Evolutionary conservation across 2,797 vertebrate species (phyloP), one percentile per base, ranked within the genome.

Genomic region (Trachurus trachurus): DNA sequence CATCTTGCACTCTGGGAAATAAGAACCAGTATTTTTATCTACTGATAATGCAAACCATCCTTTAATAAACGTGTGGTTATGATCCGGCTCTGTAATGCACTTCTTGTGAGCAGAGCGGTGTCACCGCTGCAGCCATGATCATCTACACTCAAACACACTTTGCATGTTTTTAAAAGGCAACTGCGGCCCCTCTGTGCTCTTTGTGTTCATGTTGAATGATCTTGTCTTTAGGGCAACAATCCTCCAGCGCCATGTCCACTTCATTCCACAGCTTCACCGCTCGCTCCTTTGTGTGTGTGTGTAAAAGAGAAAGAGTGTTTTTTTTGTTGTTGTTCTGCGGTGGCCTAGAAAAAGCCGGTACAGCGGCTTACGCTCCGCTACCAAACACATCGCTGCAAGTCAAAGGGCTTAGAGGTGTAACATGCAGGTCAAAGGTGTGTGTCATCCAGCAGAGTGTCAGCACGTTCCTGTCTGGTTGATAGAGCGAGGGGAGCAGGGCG

Each of bases 281-380:
- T 50, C 29, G 0, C 22, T 53, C 50, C 52, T 83, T 82, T 80
- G 59, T 76, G 44, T 16, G 21, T n/a, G 66, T 52, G 39, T 40
- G 39, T 40, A 2, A 37, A 37, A 37, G 34, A 37, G 34, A 37
- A 37, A 37, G 34, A 1, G 40, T 70, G 63, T 71, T 77, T 64
- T 64, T 67, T 53, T 45, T 7, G 42, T 31, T 72, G 26, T 44
- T 74, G 50, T 80, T 11, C 13, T 13, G 9, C 0, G 4, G 49
- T 49, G 80, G 69, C 78, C 66, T 77, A 71, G 60, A 81, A 73
- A 67, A 69, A 73, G 44, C 66, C 1, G 9, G 44, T 26, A 29
- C 2, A 16, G 42, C 63, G n/a, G 68, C 62, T 58, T 7, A 6
- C 26, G 2, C 62, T 58, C 39, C 0, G 66, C 21, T 31, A 10